Evolutionary conservation across 1,140 invertebrate species (phyloP), one percentile per base, ranked within the genome.

Genomic region (Bombyx mandarina): DNA sequence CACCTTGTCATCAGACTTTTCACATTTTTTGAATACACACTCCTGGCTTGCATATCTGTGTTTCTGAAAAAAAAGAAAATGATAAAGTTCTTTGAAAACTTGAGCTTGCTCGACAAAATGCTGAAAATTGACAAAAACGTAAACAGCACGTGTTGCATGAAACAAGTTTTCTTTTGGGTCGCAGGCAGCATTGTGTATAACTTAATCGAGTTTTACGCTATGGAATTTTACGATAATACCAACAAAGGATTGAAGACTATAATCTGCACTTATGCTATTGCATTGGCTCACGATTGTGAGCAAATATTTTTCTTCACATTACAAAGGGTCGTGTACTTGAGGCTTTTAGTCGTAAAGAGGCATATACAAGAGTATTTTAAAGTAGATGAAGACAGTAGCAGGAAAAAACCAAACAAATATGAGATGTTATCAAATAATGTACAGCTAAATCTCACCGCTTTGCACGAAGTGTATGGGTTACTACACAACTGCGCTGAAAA

Each of bases 401-500:
- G 22, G 8, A 50, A 7, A 18, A 67, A 60, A 56, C 43, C 65
- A 7, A 58, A 65, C 54, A 60, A 59, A 58, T 51, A 75, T 44
- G 67, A 72, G 67, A 57, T 26, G 35, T 57, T 75, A 42, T 62
- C 67, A 12, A 67, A 68, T 1, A 77, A 67, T 44, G 49, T 56
- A 22, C 54, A 64, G 48, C 56, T 79, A 5, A 66, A 73, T 59
- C 61, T 74, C 2, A 70, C 53, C 52, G 12, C 66, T 45, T 51
- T 80, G 58, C 73, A 80, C 53, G 65, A 60, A 59, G 58, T 64
- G 12, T 82, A 82, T 51, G 79, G 79, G 51, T 58, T 67, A 18
- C 61, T 80, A 50, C 73, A 82, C 57, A 76, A 74, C 46, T 80
- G 73, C 52, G 67, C 77, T 3, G 63, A 72, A 43, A 56, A 74